Percentiles rank a stretch among this genome's conserved stretches.
phyloP scores from a whole-genome alignment of 2,888 invertebrate species.

The Leucophenga montana region DNA sequence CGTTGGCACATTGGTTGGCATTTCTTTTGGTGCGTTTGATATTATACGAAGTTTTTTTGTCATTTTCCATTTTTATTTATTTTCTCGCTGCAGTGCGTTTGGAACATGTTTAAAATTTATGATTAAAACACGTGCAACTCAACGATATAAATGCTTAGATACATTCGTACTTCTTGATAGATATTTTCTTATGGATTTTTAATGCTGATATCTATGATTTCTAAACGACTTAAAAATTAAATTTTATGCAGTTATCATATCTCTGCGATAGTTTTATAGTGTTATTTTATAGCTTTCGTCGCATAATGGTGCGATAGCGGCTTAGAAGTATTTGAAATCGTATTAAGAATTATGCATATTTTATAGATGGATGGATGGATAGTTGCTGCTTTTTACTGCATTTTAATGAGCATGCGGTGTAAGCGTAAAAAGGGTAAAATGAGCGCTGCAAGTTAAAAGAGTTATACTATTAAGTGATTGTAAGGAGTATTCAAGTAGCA shows the following conservation, averaged over 20 bases:
- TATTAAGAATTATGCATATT: no score
- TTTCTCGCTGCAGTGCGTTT: slow-evolving; percentile 48
- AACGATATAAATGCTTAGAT: slow-evolving; percentile 48
- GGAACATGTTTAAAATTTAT: slow-evolving; percentile 65
- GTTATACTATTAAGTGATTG: background rate
- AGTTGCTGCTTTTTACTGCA: no score
- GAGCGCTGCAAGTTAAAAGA: no score
- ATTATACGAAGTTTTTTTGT: background rate
- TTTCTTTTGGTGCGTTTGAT: slow-evolving; percentile 2
- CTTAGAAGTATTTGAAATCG: no score
- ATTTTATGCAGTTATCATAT: no score
- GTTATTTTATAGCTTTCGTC: no score
- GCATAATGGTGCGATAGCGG: no score
- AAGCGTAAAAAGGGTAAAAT: no score
- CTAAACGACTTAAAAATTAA: background rate
- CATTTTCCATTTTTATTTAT: background rate
- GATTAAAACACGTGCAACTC: slow-evolving; percentile 57
- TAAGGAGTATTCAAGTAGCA: no score
- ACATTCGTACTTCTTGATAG: slow-evolving; percentile 3
- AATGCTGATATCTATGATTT: slow-evolving; percentile 23
- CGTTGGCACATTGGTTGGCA: background rate
- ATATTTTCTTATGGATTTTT: slow-evolving; percentile 16
- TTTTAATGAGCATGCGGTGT: no score
- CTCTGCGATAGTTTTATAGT: no score
- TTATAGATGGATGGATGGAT: no score